These are phyloP conservation scores for Pyralis farinalis DNA, from an alignment of 2,888 invertebrate species.

Conservation along the genomic window DNA sequence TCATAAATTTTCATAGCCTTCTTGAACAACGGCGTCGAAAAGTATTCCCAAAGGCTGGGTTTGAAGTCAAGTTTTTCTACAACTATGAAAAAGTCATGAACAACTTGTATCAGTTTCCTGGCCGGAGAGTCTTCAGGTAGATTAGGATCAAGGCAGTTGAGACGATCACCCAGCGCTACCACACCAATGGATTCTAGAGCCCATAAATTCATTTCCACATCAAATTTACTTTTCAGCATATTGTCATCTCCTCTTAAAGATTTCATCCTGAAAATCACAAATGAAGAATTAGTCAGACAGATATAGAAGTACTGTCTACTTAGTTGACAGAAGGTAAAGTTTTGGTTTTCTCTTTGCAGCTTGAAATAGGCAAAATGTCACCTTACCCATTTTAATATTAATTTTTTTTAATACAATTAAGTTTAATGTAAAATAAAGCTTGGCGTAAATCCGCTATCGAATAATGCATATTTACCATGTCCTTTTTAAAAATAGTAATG, in stretches of 20 bases:
- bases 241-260: conserved; percentile 68
- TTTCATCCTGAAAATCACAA: conserved; percentile 63
- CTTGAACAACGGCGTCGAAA: conserved; percentile 12
- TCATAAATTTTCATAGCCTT: conserved; percentile 51
- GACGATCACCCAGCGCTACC: conserved; percentile 55
- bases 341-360: no score
- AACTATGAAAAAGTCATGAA: conserved; percentile 42
- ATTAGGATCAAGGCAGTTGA: conserved; percentile 52
- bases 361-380: no score
- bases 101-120: conserved; percentile 44
- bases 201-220: conserved; percentile 82
- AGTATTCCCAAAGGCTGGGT: conserved; percentile 47
- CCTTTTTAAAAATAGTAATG: no score
- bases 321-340: no score
- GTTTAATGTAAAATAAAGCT: no score
- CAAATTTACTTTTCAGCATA: conserved; percentile 78
- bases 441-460: no score
- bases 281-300: neutral
- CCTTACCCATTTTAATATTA: no score
- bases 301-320: no score
- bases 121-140: conserved; percentile 51
- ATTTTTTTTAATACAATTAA: no score
- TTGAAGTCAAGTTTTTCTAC: conserved; percentile 47
- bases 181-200: conserved; percentile 79
- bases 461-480: no score